These are phyloP conservation scores for Isoperla grammatica DNA, from an alignment of 2,888 invertebrate genomes.

Conservation along the genomic window DNA sequence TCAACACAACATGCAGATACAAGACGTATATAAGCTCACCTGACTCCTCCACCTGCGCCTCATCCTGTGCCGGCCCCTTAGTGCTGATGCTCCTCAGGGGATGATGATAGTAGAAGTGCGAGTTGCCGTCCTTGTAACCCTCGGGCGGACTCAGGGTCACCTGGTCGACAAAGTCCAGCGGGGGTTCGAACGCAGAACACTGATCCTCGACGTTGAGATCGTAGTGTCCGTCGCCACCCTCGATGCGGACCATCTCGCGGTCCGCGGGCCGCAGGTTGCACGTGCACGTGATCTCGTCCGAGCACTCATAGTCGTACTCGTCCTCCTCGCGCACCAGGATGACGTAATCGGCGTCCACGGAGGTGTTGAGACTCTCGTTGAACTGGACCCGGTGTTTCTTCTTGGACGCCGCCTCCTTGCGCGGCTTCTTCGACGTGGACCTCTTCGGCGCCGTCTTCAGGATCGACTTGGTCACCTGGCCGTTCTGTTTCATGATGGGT, in stretches of 20 bases:
- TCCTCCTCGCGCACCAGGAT: slow-evolving; percentile 83
- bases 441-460: slow-evolving; percentile 72
- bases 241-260: slow-evolving; percentile 18
- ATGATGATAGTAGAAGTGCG: slow-evolving; percentile 15
- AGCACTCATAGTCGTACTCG: slow-evolving; percentile 34
- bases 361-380: slow-evolving; percentile 83
- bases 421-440: slow-evolving; percentile 56
- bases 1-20: no score
- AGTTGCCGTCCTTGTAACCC: slow-evolving; percentile 71
- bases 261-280: slow-evolving; percentile 20
- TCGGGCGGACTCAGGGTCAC: slow-evolving; percentile 87
- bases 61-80: slow-evolving; percentile 3
- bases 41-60: not conserved
- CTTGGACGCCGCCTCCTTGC: slow-evolving; percentile 39
- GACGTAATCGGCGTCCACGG: slow-evolving; percentile 89
- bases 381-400: slow-evolving; percentile 79
- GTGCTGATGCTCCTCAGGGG: slow-evolving; percentile 9
- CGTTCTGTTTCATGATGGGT: slow-evolving; percentile 27
- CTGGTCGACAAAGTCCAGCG: slow-evolving; percentile 63
- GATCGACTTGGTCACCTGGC: slow-evolving; percentile 30
- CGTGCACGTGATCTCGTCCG: slow-evolving; percentile 32
- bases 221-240: slow-evolving; percentile 30
- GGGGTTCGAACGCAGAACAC: slow-evolving; percentile 52
- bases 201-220: slow-evolving; percentile 36
- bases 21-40: no score